Conservation (phyloP, 2,888 invertebrate genomes). For the Patella depressa region DNA sequence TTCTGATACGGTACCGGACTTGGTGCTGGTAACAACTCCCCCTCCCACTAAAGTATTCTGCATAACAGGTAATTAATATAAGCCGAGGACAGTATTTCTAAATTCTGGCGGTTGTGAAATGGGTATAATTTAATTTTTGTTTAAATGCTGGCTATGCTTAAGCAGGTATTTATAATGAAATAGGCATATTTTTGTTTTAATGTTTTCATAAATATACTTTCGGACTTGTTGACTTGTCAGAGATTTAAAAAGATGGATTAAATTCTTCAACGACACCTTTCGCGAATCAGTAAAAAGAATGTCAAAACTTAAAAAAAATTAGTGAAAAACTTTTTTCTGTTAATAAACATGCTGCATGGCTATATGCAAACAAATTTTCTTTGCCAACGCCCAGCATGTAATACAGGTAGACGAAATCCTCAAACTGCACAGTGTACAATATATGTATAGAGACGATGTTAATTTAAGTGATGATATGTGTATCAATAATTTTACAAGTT, state of each 20-base stretch:
- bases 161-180: too few relatives aligned
- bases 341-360: slow-evolving; percentile 5
- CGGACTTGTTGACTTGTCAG: not conserved
- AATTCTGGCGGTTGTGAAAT: not conserved
- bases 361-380: not conserved
- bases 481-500: not conserved
- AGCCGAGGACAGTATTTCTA: too few relatives aligned
- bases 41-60: too few relatives aligned
- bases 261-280: not conserved
- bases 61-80: too few relatives aligned
- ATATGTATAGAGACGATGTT: not conserved
- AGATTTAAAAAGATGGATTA: not conserved
- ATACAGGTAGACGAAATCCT: not conserved
- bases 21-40: too few relatives aligned
- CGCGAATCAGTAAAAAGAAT: not conserved
- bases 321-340: not conserved
- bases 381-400: too few relatives aligned
- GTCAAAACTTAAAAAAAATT: not conserved
- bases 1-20: too few relatives aligned
- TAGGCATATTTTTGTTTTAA: too few relatives aligned
- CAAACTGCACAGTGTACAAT: not conserved
- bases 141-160: too few relatives aligned
- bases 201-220: not conserved
- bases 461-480: not conserved
- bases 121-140: too few relatives aligned